phyloP scores from a whole-genome alignment of 2,888 invertebrate species.

The Pterostichus madidus region DNA sequence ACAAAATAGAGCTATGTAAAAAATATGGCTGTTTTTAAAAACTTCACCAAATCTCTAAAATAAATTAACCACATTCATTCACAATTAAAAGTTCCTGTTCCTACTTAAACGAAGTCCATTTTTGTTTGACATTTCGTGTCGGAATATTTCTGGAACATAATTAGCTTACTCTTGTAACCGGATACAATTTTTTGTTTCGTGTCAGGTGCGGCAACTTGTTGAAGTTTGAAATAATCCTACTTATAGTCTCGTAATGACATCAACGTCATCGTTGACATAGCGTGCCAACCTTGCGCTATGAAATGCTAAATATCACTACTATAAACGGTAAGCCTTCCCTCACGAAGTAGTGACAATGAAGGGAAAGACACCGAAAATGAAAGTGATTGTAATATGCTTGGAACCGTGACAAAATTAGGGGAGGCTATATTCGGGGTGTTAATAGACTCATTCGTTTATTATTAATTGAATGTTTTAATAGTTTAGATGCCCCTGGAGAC shows the following conservation, averaged over 20 bases:
- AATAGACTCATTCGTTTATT: no score
- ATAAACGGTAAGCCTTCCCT: no score
- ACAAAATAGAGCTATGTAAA: no score
- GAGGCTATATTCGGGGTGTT: no score
- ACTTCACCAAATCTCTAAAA: no score
- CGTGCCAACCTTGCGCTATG: background rate
- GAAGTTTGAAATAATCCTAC: conserved; percentile 62
- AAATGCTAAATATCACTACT: no score
- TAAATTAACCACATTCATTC: conserved; percentile 11
- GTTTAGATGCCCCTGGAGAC: no score
- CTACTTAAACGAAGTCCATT: background rate
- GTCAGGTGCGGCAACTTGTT: conserved; percentile 58
- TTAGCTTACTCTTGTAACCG: conserved; percentile 37
- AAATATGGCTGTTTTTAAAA: no score
- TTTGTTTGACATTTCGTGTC: conserved; percentile 7
- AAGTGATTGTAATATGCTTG: background rate
- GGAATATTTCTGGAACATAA: conserved; percentile 42
- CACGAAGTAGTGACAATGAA: no score
- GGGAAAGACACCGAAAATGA: no score
- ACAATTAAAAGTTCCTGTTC: conserved; percentile 34
- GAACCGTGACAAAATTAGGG: background rate
- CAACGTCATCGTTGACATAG: conserved; percentile 19
- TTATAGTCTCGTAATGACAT: conserved; percentile 58
- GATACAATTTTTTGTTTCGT: conserved; percentile 36
- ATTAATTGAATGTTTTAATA: no score